Percentiles rank a stretch among this genome's conserved stretches.
phyloP scores from a whole-genome alignment of 1,140 invertebrate species.

The Helicoverpa armigera region DNA sequence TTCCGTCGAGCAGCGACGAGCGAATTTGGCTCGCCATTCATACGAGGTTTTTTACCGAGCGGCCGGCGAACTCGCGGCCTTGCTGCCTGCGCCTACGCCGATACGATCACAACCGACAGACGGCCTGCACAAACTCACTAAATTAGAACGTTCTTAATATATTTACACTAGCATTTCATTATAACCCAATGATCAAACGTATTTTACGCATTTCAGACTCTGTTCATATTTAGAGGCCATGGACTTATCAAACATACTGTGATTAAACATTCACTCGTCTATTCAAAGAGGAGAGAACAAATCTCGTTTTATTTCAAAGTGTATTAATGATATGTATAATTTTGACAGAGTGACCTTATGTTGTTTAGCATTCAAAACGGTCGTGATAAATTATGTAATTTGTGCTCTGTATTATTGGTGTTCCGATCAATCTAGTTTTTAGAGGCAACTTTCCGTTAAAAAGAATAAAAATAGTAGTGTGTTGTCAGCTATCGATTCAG shows the following conservation, averaged over 20 bases:
- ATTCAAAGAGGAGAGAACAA: constrained; percentile 1
- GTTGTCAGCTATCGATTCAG: background rate
- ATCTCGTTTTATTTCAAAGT: background rate
- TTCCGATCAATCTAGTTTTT: background rate
- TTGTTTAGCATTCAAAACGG: constrained; percentile 13
- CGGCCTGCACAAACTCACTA: constrained; percentile 62
- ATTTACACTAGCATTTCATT: constrained; percentile 35
- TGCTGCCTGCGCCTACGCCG: constrained; percentile 71
- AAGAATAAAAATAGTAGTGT: constrained; percentile 15
- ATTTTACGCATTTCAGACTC: constrained; percentile 17
- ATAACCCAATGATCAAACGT: constrained; percentile 22
- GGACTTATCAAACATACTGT: background rate
- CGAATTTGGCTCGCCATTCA: constrained; percentile 76
- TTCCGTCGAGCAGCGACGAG: constrained; percentile 60
- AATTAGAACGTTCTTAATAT: constrained; percentile 64
- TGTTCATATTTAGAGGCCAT: constrained; percentile 23
- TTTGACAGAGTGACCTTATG: constrained; percentile 20
- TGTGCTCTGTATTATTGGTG: background rate
- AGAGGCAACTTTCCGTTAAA: background rate
- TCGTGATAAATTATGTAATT: constrained; percentile 30
- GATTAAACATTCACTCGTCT: constrained; percentile 24
- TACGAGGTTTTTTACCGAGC: constrained; percentile 70
- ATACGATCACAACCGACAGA: constrained; percentile 55
- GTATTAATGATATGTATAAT: constrained; percentile 23
- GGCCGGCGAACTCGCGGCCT: constrained; percentile 80